Evolutionary conservation across 1,140 invertebrate species (phyloP).

Genomic region (Apocrypta bakeri): DNA sequence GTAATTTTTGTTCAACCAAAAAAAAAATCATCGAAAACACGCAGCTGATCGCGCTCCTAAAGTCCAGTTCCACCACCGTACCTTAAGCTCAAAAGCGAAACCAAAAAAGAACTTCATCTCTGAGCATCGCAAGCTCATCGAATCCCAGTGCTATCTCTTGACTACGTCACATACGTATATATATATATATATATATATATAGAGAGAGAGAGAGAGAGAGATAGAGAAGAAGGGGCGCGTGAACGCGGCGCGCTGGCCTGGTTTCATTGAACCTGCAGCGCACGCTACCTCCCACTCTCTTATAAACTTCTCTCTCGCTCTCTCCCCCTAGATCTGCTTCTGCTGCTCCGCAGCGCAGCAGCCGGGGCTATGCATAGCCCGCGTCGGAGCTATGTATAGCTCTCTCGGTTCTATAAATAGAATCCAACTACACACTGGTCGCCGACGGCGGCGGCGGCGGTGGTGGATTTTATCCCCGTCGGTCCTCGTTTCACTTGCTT

Average conservation of each 20-base stretch:
- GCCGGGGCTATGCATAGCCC: conserved; percentile 68
- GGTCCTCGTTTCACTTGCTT: background rate
- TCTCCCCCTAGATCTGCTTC: background rate
- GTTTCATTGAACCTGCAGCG: conserved; percentile 71
- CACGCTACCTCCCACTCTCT: conserved; percentile 50
- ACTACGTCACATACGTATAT: conserved; percentile 7
- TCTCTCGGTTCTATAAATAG: conserved; percentile 71
- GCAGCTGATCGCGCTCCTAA: too few species aligned
- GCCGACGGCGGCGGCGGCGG: background rate
- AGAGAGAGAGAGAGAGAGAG: background rate
- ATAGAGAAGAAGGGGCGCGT: background rate
- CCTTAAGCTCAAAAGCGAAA: background rate
- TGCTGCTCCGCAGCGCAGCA: conserved; percentile 41
- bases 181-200: too few species aligned
- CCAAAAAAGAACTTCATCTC: background rate
- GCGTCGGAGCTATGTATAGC: conserved; percentile 68
- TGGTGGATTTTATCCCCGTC: conserved; percentile 14
- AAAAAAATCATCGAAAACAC: too few species aligned
- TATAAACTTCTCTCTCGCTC: background rate
- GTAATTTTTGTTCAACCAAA: too few species aligned
- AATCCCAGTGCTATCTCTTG: too few species aligned
- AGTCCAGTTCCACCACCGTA: too few species aligned
- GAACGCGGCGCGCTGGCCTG: conserved; percentile 59
- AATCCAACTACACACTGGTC: conserved; percentile 58
- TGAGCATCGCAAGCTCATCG: background rate